phyloP scores from a whole-genome alignment of 2,113 vertebrate species.

The Caranx ignobilis region DNA sequence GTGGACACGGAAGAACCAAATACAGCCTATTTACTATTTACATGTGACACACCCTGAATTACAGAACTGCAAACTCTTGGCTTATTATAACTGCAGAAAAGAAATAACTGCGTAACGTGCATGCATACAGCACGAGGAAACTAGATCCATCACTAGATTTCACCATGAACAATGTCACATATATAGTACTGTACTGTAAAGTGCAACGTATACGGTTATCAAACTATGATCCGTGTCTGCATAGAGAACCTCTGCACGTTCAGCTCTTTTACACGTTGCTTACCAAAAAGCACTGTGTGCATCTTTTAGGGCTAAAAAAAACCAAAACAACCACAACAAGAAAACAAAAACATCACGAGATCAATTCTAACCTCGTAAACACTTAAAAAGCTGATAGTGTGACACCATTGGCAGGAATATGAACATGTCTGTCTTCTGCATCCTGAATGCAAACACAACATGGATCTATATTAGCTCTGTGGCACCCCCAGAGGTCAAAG shows the following conservation, averaged over 20 bases:
- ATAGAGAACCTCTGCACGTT: not conserved
- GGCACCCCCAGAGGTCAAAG: not conserved
- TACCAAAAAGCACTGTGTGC: not conserved
- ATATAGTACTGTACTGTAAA: conserved; percentile 21
- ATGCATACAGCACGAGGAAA: conserved; percentile 8
- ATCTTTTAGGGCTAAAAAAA: not conserved
- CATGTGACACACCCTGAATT: conserved; percentile 12
- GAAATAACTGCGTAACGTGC: conserved; percentile 3
- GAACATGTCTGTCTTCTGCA: not conserved
- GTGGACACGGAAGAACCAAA: not conserved
- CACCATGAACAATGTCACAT: not conserved
- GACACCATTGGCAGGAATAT: not conserved
- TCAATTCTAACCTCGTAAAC: not conserved
- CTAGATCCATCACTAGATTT: conserved; percentile 3
- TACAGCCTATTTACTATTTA: not conserved
- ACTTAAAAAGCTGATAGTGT: not conserved
- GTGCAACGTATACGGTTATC: conserved; percentile 20
- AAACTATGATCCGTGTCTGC: conserved; percentile 10
- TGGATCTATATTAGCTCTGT: not conserved
- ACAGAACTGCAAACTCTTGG: not conserved
- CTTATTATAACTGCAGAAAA: not conserved
- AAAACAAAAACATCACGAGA: not conserved
- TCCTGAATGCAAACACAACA: not conserved
- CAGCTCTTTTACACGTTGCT: not conserved
- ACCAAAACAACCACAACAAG: not conserved